These are phyloP conservation scores for Syngnathus typhle DNA, from an alignment of 2,113 vertebrate genomes.

Conservation along the genomic window DNA sequence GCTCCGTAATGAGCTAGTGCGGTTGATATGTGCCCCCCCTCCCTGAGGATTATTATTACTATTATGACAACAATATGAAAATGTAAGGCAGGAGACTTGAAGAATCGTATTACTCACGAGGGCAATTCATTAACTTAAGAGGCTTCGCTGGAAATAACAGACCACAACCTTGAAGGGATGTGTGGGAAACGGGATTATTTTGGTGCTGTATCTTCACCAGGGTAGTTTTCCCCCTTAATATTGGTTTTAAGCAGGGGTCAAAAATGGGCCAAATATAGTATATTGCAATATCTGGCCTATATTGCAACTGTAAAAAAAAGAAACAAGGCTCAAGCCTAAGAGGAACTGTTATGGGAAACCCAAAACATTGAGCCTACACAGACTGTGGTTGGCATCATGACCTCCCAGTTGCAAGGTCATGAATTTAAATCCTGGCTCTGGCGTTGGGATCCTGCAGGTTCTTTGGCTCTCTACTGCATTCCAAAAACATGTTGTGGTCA, in stretches of 20 bases:
- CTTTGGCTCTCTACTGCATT: too few relatives aligned
- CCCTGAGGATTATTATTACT: conserved; percentile 6
- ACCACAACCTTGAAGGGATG: conserved; percentile 3
- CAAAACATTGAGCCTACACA: background rate
- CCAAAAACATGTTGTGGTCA: too few relatives aligned
- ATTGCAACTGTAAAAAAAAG: too few relatives aligned
- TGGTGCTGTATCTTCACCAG: background rate
- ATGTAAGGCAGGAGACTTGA: conserved; percentile 18
- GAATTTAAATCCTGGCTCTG: too few relatives aligned
- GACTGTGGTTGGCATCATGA: background rate
- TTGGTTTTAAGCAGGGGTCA: background rate
- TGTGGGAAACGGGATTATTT: conserved; percentile 2
- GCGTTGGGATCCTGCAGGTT: too few relatives aligned
- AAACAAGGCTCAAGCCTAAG: background rate
- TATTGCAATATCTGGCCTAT: background rate
- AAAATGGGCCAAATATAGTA: background rate
- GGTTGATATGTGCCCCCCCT: conserved; percentile 8
- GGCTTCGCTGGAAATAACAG: conserved; percentile 25
- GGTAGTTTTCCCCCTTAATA: background rate
- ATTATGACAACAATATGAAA: conserved; percentile 47
- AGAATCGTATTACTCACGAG: conserved; percentile 35
- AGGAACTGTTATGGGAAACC: background rate
- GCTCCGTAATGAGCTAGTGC: conserved; percentile 42
- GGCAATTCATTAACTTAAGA: conserved; percentile 49
- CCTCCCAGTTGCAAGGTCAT: too few relatives aligned